Conservation (phyloP, 2,888 invertebrate species). For the Eupithecia insigniata region DNA sequence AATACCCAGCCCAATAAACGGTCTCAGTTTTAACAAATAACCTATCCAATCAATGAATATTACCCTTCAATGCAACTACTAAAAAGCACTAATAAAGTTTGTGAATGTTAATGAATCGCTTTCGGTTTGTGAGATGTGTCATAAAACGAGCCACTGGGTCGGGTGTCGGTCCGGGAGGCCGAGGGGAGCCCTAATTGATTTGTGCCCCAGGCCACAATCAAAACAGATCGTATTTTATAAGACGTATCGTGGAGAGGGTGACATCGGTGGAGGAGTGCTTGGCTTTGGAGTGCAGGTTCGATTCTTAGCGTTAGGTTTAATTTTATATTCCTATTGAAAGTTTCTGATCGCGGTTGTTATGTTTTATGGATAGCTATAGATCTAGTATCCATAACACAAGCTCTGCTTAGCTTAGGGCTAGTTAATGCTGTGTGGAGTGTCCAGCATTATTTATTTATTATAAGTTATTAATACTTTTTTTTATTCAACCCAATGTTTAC, state of each 20-base stretch:
- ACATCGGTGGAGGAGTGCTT: conserved; percentile 56
- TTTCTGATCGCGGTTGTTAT: neutral
- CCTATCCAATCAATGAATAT: conserved; percentile 56
- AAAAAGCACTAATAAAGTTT: conserved; percentile 78
- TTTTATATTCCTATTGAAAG: neutral
- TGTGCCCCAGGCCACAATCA: conserved; percentile 85
- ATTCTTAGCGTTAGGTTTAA: conserved; percentile 50
- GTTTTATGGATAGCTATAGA: neutral
- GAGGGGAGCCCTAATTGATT: conserved; percentile 81
- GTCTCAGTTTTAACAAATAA: conserved; percentile 36
- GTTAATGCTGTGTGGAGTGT: no score
- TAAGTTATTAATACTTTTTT: no score
- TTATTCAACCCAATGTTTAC: no score
- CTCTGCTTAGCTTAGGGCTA: no score
- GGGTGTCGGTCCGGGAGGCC: conserved; percentile 75
- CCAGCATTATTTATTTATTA: no score
- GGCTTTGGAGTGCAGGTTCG: conserved; percentile 51
- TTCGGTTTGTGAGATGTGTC: conserved; percentile 79
- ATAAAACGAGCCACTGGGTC: conserved; percentile 84
- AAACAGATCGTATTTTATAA: conserved; percentile 85
- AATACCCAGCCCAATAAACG: conserved; percentile 35
- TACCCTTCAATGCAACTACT: conserved; percentile 72
- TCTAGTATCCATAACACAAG: no score
- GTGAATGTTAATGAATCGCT: conserved; percentile 82
- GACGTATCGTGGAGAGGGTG: conserved; percentile 72